Evolutionary conservation across 2,888 invertebrate genomes (phyloP).

Genomic region (Parnassius glacialis): DNA sequence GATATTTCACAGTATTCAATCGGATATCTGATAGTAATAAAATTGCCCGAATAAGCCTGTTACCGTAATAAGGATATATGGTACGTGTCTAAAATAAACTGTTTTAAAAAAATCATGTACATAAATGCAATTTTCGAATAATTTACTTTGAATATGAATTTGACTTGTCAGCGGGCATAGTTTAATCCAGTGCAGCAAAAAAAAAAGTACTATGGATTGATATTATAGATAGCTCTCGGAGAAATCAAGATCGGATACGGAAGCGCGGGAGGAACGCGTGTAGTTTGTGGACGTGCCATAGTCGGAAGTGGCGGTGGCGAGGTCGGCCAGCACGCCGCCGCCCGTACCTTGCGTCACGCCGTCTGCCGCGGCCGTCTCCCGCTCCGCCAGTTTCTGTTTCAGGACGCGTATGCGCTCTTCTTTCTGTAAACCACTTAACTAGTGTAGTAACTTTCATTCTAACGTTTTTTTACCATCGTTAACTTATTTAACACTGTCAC

Average conservation of each 20-base stretch:
- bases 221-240: slow-evolving; percentile 91
- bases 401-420: slow-evolving; percentile 92
- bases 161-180: neutral
- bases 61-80: too few species aligned
- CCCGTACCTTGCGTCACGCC: slow-evolving; percentile 87
- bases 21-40: too few species aligned
- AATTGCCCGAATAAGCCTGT: too few species aligned
- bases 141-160: too few species aligned
- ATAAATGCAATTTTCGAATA: too few species aligned
- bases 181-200: slow-evolving; percentile 10
- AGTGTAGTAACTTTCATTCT: neutral
- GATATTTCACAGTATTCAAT: too few species aligned
- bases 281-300: slow-evolving; percentile 89
- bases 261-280: slow-evolving; percentile 90
- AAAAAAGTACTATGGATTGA: slow-evolving; percentile 3
- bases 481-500: too few species aligned
- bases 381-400: slow-evolving; percentile 89
- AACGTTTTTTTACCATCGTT: neutral
- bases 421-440: slow-evolving; percentile 73
- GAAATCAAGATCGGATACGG: slow-evolving; percentile 93
- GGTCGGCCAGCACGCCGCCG: slow-evolving; percentile 84
- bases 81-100: too few species aligned
- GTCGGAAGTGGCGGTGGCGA: slow-evolving; percentile 89
- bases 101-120: too few species aligned
- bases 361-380: slow-evolving; percentile 83